phyloP scores from a whole-genome alignment of 2,797 vertebrate species.

The Clarias laeviceps region DNA sequence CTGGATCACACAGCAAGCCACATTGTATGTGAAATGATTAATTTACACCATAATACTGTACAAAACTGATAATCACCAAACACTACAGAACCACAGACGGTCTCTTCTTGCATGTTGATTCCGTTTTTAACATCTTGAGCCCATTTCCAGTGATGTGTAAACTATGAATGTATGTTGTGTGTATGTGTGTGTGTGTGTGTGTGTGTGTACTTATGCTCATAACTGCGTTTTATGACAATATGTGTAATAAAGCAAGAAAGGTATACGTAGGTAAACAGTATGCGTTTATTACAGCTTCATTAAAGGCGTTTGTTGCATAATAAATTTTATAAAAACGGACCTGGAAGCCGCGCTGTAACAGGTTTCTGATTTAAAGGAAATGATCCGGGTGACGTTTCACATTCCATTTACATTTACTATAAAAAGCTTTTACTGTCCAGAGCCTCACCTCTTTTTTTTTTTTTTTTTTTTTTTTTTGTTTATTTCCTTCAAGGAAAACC shows the following conservation, averaged over 20 bases:
- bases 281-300: background rate
- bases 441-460: background rate
- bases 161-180: background rate
- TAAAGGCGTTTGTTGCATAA: background rate
- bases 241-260: background rate
- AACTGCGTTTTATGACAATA: background rate
- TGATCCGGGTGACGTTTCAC: background rate
- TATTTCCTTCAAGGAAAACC: background rate
- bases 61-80: background rate
- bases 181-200: background rate
- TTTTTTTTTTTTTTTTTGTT: background rate
- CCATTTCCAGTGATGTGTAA: background rate
- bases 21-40: background rate
- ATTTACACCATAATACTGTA: background rate
- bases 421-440: no score
- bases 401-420: slow-evolving; percentile 9
- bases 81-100: background rate
- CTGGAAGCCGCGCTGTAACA: background rate
- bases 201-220: background rate
- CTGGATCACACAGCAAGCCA: background rate
- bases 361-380: slow-evolving; percentile 18
- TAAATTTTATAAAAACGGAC: background rate
- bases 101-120: background rate
- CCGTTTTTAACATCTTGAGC: background rate
- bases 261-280: no score